Evolutionary conservation across 2,888 invertebrate species (phyloP).

Genomic region (Drosophila subquinaria): DNA sequence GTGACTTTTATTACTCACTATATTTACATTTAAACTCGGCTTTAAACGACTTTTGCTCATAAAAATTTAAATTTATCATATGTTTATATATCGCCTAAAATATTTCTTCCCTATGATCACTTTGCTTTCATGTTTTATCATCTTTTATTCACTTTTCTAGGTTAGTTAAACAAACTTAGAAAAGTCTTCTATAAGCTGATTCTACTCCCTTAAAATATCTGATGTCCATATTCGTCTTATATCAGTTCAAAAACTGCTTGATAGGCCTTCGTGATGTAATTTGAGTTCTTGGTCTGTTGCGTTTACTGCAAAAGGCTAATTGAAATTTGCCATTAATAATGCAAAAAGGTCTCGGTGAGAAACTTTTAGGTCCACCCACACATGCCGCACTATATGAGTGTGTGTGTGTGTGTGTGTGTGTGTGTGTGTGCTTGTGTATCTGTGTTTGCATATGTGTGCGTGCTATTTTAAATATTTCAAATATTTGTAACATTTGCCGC

Average conservation of each 20-base stretch:
- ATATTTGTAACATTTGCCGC: constrained; percentile 79
- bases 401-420: constrained; percentile 9
- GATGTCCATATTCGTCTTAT: background rate
- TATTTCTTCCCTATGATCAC: no score
- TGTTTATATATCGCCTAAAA: no score
- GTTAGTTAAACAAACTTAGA: background rate
- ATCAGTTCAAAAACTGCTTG: constrained; percentile 19
- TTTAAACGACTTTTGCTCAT: no score
- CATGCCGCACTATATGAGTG: constrained; percentile 28
- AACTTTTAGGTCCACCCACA: constrained; percentile 72
- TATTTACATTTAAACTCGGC: no score
- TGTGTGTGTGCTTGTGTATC: constrained; percentile 14
- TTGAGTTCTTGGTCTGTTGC: constrained; percentile 68
- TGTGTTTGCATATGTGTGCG: constrained; percentile 53
- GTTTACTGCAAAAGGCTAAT: constrained; percentile 78
- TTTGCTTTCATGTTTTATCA: no score
- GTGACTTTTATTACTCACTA: no score
- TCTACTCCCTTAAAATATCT: background rate
- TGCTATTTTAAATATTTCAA: constrained; percentile 80
- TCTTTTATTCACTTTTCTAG: no score
- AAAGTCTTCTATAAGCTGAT: background rate
- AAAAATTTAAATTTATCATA: no score
- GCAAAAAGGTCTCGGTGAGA: constrained; percentile 79
- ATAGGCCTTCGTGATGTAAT: constrained; percentile 58
- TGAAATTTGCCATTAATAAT: constrained; percentile 80